Percentiles rank a stretch among this genome's conserved stretches.
Evolutionary conservation across 2,888 invertebrate species (phyloP).

Genomic region (Eulithis prunata): DNA sequence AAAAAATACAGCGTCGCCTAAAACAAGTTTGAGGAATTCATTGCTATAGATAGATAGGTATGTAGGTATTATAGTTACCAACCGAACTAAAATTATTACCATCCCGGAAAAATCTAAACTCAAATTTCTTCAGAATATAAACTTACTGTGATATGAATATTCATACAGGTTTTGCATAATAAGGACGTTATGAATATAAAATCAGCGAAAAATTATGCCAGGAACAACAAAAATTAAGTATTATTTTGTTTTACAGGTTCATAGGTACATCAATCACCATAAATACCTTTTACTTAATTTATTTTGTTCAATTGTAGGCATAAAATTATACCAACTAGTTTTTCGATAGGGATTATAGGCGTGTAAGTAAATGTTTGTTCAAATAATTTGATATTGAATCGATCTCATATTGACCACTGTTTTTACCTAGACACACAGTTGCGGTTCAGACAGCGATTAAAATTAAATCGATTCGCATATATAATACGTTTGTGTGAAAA

Average conservation of each 20-base stretch:
- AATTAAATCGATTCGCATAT: no score
- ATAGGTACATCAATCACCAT: not conserved
- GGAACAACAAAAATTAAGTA: constrained; percentile 25
- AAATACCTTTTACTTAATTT: not conserved
- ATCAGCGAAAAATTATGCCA: constrained; percentile 38
- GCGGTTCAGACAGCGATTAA: not conserved
- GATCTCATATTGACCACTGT: not conserved
- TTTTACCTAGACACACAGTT: not conserved
- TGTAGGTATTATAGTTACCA: no score
- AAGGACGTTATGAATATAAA: constrained; percentile 36
- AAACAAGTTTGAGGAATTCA: no score
- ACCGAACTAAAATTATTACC: no score
- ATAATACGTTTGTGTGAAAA: no score
- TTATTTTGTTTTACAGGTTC: no score
- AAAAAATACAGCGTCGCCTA: no score
- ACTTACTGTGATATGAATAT: constrained; percentile 13
- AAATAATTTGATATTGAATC: not conserved
- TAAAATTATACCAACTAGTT: not conserved
- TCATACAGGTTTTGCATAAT: constrained; percentile 35
- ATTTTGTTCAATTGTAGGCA: not conserved
- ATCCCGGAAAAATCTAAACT: no score
- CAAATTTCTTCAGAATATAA: not conserved
- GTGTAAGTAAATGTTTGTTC: not conserved
- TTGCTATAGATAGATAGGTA: no score
- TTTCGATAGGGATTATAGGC: not conserved